Evolutionary conservation across 2,797 vertebrate genomes (phyloP).

Genomic region (Falco concolor): DNA sequence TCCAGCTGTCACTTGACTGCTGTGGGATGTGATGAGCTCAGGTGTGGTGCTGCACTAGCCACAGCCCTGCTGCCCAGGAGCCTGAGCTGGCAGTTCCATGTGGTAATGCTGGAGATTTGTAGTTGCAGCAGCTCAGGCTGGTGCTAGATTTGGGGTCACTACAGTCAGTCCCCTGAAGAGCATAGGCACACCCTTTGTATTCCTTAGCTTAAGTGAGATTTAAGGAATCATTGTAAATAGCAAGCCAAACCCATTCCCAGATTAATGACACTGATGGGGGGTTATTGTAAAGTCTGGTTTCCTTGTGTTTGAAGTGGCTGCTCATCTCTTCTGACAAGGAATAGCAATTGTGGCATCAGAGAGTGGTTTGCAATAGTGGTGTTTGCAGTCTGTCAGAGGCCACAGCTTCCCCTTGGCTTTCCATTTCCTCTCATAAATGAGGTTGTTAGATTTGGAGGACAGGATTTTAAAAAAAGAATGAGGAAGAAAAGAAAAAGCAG

Average conservation of each 20-base stretch:
- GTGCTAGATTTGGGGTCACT: background rate
- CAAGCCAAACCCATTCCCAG: background rate
- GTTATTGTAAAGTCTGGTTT: conserved; percentile 25
- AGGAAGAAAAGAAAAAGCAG: background rate
- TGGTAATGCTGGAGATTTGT: background rate
- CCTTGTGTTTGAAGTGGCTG: conserved; percentile 6
- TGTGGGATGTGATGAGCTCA: background rate
- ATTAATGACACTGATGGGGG: background rate
- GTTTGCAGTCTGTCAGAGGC: background rate
- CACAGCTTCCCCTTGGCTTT: background rate
- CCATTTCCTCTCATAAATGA: background rate
- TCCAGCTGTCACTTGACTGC: background rate
- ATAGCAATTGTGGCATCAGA: background rate
- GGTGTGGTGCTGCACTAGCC: background rate
- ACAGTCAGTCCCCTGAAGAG: background rate
- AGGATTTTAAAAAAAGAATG: background rate
- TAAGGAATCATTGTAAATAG: background rate
- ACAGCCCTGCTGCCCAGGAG: background rate
- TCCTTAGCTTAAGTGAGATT: background rate
- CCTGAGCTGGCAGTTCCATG: background rate
- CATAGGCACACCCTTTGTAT: background rate
- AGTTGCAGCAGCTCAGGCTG: background rate
- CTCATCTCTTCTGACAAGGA: background rate
- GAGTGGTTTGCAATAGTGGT: background rate
- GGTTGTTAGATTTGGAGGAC: background rate